Evolutionary conservation across 1,140 invertebrate species (phyloP).

Genomic region (Drosophila sechellia): DNA sequence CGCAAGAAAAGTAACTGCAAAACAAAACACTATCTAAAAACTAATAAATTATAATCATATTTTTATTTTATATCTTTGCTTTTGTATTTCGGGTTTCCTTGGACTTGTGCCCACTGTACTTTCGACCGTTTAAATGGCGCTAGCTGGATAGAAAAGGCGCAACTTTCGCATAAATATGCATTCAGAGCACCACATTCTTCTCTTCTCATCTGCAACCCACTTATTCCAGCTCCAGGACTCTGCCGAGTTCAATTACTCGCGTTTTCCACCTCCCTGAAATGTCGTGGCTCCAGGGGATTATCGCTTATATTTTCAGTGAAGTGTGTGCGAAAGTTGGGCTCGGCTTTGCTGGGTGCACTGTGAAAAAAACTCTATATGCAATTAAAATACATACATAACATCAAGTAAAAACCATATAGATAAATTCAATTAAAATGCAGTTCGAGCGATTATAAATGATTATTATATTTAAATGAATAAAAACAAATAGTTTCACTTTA

Average conservation of each 20-base stretch:
- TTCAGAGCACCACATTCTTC: neutral
- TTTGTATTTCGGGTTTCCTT: no score
- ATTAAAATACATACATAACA: no score
- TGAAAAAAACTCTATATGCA: neutral
- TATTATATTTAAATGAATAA: neutral
- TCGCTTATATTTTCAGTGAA: slow-evolving; percentile 80
- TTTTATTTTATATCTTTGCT: no score
- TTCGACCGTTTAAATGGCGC: slow-evolving; percentile 38
- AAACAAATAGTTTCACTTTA: neutral
- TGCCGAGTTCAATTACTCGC: slow-evolving; percentile 69
- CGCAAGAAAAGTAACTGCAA: neutral
- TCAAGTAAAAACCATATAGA: neutral
- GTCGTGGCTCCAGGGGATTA: slow-evolving; percentile 69
- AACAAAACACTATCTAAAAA: neutral
- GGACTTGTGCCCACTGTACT: slow-evolving; percentile 16
- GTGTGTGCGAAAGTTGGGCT: slow-evolving; percentile 64
- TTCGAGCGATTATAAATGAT: neutral
- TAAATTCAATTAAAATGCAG: neutral
- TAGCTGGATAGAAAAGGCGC: slow-evolving; percentile 52
- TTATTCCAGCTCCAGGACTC: slow-evolving; percentile 23
- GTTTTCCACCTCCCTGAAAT: slow-evolving; percentile 44
- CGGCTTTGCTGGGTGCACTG: slow-evolving; percentile 17
- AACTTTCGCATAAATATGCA: slow-evolving; percentile 75
- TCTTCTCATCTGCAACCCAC: slow-evolving; percentile 14
- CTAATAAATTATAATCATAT: no score